These are phyloP conservation scores for Spheniscus mendiculus DNA, from an alignment of 2,113 vertebrate species.

Conservation along the genomic window DNA sequence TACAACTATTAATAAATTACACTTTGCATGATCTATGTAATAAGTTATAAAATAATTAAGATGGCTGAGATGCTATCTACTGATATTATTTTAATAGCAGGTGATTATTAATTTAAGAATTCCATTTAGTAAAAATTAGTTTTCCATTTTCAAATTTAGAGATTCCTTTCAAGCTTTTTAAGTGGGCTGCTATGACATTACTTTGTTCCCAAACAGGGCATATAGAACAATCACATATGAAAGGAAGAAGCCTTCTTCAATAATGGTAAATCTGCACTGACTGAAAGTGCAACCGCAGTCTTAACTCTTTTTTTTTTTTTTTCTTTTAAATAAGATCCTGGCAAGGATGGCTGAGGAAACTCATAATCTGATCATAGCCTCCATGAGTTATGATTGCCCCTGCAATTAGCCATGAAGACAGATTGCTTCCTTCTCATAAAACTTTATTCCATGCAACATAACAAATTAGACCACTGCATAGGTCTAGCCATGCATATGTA, in stretches of 20 bases:
- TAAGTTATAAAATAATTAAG: conserved; percentile 1
- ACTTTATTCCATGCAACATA: background rate
- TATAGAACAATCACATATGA: background rate
- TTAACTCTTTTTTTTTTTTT: background rate
- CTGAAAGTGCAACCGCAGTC: background rate
- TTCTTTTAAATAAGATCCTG: background rate
- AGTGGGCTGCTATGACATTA: background rate
- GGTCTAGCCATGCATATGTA: background rate
- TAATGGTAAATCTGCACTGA: background rate
- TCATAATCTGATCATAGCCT: background rate
- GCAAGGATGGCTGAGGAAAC: background rate
- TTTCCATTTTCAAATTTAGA: background rate
- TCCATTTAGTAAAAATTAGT: background rate
- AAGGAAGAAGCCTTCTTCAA: background rate
- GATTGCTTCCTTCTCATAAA: conserved; percentile 23
- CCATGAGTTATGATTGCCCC: background rate
- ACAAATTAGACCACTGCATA: conserved; percentile 16
- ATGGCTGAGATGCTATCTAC: background rate
- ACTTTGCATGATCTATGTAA: background rate
- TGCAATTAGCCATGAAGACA: conserved; percentile 29
- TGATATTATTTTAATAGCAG: background rate
- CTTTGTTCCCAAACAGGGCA: background rate
- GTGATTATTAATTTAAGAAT: background rate
- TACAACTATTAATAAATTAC: background rate
- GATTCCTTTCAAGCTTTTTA: conserved; percentile 8